Evolutionary conservation across 1,140 invertebrate species (phyloP).

Genomic region (Lucilia sericata): DNA sequence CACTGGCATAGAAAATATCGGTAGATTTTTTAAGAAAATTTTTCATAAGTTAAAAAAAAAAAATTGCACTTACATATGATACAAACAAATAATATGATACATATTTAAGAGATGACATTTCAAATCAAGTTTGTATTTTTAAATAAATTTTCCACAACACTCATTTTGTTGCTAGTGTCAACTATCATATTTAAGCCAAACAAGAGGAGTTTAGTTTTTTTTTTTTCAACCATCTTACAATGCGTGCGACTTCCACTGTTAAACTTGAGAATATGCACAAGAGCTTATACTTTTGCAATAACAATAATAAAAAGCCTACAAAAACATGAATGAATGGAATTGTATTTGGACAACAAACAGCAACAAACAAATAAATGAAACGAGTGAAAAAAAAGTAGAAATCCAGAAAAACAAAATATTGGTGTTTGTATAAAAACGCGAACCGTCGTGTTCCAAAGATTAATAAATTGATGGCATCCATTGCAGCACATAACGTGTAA

Average conservation of each 20-base stretch:
- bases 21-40: too few species aligned
- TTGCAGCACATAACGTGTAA: conserved; percentile 69
- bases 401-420: conserved; percentile 39
- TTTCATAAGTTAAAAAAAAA: too few species aligned
- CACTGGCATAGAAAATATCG: too few species aligned
- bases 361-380: conserved; percentile 21
- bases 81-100: neutral
- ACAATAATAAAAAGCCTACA: neutral
- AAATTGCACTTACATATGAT: too few species aligned
- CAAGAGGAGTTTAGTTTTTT: neutral
- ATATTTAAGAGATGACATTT: too few species aligned
- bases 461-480: conserved; percentile 69
- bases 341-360: conserved; percentile 26
- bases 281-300: neutral
- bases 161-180: neutral
- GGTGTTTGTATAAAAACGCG: conserved; percentile 32
- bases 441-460: conserved; percentile 68
- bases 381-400: neutral
- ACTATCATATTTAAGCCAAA: neutral
- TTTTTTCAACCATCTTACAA: conserved; percentile 6
- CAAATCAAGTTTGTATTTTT: neutral
- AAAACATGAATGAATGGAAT: conserved; percentile 42
- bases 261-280: neutral
- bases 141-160: neutral
- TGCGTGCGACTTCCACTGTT: neutral